Evolutionary conservation across 1,140 invertebrate genomes (phyloP).

Genomic region (Pteromalus puparum): DNA sequence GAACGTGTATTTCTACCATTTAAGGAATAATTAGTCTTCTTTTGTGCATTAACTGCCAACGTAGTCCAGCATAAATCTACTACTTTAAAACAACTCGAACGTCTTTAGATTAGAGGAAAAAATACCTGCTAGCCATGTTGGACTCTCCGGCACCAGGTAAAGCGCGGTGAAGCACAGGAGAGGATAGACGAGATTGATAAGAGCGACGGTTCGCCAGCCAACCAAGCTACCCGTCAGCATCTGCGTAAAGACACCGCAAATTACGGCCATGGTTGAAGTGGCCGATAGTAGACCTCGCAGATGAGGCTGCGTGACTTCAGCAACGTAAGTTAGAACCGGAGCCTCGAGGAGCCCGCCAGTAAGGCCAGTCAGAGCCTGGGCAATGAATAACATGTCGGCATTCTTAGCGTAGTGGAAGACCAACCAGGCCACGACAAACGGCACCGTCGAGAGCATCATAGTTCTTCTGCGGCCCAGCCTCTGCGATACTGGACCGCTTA

Average conservation of each 20-base stretch:
- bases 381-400: slow-evolving; percentile 79
- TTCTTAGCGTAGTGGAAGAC: slow-evolving; percentile 80
- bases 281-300: slow-evolving; percentile 84
- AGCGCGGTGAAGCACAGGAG: slow-evolving; percentile 80
- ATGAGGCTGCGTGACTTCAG: slow-evolving; percentile 86
- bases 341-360: slow-evolving; percentile 86
- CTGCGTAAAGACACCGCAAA: slow-evolving; percentile 83
- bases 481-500: slow-evolving; percentile 83
- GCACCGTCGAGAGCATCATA: slow-evolving; percentile 85
- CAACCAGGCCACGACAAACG: slow-evolving; percentile 84
- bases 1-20: too few species aligned
- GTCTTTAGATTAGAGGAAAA: background rate
- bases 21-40: too few species aligned
- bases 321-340: slow-evolving; percentile 87
- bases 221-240: slow-evolving; percentile 82
- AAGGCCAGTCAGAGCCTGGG: slow-evolving; percentile 81
- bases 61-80: too few species aligned
- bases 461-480: slow-evolving; percentile 81
- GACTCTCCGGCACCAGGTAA: slow-evolving; percentile 85
- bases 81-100: too few species aligned
- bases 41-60: too few species aligned
- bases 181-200: slow-evolving; percentile 82
- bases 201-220: slow-evolving; percentile 82
- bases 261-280: slow-evolving; percentile 83
- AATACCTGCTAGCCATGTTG: slow-evolving; percentile 81